A percentile compares a stretch with the other conserved stretches of the same genome.
These are phyloP conservation scores for Lepidurus couesii DNA, from an alignment of 1,140 invertebrate species.

Conservation along the genomic window DNA sequence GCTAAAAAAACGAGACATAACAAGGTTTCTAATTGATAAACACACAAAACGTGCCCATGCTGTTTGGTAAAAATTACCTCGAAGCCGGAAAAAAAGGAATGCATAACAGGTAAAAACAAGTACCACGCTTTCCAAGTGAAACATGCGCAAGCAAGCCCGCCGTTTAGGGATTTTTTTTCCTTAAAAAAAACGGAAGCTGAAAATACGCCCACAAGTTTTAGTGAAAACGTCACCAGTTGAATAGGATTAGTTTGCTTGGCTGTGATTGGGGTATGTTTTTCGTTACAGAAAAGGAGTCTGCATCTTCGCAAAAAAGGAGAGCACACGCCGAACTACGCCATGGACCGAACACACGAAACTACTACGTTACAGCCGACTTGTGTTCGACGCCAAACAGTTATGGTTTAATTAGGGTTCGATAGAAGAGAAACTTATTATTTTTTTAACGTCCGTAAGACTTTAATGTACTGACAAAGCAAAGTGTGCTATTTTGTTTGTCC, in stretches of 20 bases:
- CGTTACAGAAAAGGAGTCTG: not conserved
- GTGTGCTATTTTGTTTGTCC: not conserved
- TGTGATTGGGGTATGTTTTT: not conserved
- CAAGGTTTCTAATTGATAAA: not conserved
- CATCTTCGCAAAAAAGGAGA: not conserved
- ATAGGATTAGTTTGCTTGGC: not conserved
- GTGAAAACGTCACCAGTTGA: conserved; percentile 11
- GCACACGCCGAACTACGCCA: not conserved
- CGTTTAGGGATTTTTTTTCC: not conserved
- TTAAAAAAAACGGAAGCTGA: not conserved
- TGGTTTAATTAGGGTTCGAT: not conserved
- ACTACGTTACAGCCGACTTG: not conserved
- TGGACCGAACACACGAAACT: not conserved
- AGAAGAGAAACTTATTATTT: not conserved
- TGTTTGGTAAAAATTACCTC: not conserved
- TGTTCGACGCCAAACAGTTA: conserved; percentile 1
- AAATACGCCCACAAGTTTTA: conserved; percentile 26
- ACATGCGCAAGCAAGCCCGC: conserved; percentile 14
- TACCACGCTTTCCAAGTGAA: not conserved
- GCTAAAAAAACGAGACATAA: not conserved
- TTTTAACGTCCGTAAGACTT: not conserved
- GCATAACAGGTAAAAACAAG: conserved; percentile 12
- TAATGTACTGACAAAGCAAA: not conserved
- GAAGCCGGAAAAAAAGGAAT: not conserved
- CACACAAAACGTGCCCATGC: not conserved